Base-by-base conservation (phyloP, 2,113 vertebrate species). In the Bungarus multicinctus region DNA sequence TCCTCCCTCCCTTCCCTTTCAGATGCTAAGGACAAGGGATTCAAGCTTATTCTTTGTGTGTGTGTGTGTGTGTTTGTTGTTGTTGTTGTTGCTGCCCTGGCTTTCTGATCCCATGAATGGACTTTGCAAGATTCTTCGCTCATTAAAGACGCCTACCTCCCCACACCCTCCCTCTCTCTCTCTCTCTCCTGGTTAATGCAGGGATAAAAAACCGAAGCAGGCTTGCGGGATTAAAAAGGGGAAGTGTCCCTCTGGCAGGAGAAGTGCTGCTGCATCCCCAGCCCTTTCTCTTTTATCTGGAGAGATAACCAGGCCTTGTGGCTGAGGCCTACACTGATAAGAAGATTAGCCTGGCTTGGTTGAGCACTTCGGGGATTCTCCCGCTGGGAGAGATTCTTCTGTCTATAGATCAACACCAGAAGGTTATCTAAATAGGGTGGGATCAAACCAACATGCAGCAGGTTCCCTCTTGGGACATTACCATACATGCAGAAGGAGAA, bases 361-460 rank as follows among this genome's bases (percentile, higher is more conserved):
- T 98, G 97, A 95, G 97, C 97, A 97, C 97, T 97, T 95, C 97
- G 43, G 94, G 96, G 97, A 96, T 97, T 93, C 97, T 97, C 96
- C 95, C 92, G 97, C 97, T 96, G 97, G 96, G 97, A 95, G 92
- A 95, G 92, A 64, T 89, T 87, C 86, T 69, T 95, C 96, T 97
- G 97, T 97, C 97, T 90, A 90, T 92, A 97, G 97, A 96, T 95
- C 97, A 94, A 95, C 57, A 60, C 93, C 95, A 95, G 97, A 97
- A 97, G 98, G 98, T 98, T 98, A 98, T 98, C 98, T 97, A 96
- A 97, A 98, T 95, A 96, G 96, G 96, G 97, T 96, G 8, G 94
- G 96, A 96, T 96, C 95, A 96, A 97, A 93, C 97, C 94, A 95
- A 94, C 97, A 97, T 96, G 7, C 90, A 93, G 97, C 95, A 0